Percentiles rank a stretch among this genome's conserved stretches.
phyloP scores from a whole-genome alignment of 2,888 invertebrate genomes.

The Horisme vitalbata region DNA sequence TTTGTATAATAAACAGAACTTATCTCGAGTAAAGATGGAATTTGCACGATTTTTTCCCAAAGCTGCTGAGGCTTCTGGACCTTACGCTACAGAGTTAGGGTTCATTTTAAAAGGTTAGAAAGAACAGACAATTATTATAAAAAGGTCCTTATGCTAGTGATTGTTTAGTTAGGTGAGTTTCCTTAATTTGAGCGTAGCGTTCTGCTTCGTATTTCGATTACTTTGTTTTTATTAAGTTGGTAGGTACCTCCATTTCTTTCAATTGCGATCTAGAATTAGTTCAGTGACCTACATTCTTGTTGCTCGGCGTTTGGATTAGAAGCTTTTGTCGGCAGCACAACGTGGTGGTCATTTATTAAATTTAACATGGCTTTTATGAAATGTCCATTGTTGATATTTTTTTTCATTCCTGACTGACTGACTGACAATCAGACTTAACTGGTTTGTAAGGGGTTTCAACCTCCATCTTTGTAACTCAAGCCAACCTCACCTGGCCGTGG shows the following conservation, averaged over 20 bases:
- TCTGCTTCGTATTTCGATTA: slow-evolving; percentile 23
- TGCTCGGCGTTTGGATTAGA: not conserved
- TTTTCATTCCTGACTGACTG: too few relatives aligned
- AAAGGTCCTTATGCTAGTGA: slow-evolving; percentile 19
- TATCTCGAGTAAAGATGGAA: slow-evolving; percentile 3
- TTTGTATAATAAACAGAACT: not conserved
- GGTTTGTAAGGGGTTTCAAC: too few relatives aligned
- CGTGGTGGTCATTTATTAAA: too few relatives aligned
- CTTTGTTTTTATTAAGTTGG: slow-evolving; percentile 26
- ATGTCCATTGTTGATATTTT: too few relatives aligned
- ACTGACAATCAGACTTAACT: too few relatives aligned
- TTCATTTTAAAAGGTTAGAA: not conserved
- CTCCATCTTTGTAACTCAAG: too few relatives aligned
- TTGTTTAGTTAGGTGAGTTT: slow-evolving; percentile 34
- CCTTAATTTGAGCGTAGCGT: slow-evolving; percentile 30
- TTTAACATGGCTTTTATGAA: too few relatives aligned
- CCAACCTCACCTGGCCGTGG: too few relatives aligned
- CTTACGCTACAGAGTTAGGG: slow-evolving; percentile 2
- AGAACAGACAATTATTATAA: slow-evolving; percentile 26
- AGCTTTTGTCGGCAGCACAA: too few relatives aligned
- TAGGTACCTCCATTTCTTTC: slow-evolving; percentile 19
- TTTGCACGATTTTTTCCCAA: slow-evolving; percentile 3
- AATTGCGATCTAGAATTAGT: slow-evolving; percentile 20
- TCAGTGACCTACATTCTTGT: slow-evolving; percentile 10
- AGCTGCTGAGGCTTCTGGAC: not conserved